Percentiles rank a stretch among this genome's conserved stretches.
These are phyloP conservation scores for Aradus depressus DNA, from an alignment of 2,888 invertebrate genomes.

Conservation along the genomic window DNA sequence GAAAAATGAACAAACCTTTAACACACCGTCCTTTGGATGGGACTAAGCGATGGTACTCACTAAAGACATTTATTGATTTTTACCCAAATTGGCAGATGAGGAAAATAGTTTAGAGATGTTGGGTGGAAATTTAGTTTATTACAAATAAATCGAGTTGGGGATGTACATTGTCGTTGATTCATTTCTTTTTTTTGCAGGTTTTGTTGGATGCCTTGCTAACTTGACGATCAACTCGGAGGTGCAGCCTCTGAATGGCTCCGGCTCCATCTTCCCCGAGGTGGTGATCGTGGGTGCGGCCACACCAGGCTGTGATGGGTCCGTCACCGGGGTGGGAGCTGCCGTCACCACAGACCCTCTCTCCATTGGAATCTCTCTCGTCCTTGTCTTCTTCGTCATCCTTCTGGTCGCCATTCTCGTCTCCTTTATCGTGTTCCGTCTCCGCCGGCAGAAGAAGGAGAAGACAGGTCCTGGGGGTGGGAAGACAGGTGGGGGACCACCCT, in stretches of 20 bases:
- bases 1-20: no score
- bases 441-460: constrained; percentile 80
- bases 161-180: neutral
- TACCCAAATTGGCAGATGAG: no score
- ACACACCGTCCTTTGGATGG: no score
- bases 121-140: no score
- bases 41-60: no score
- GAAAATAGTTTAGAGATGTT: no score
- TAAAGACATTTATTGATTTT: no score
- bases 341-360: constrained; percentile 77
- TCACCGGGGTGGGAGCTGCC: constrained; percentile 57
- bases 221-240: constrained; percentile 81
- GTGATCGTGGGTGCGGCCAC: constrained; percentile 59
- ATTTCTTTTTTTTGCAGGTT: constrained; percentile 39
- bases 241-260: constrained; percentile 80
- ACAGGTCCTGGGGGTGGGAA: constrained; percentile 49
- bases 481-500: constrained; percentile 31
- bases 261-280: constrained; percentile 64
- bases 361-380: constrained; percentile 85
- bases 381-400: constrained; percentile 84
- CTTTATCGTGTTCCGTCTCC: constrained; percentile 80
- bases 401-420: constrained; percentile 80
- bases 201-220: constrained; percentile 82
- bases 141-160: no score
- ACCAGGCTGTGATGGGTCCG: constrained; percentile 59